These are phyloP conservation scores for Sarcophaga peregrina DNA, from an alignment of 1,140 invertebrate genomes.

Conservation along the genomic window DNA sequence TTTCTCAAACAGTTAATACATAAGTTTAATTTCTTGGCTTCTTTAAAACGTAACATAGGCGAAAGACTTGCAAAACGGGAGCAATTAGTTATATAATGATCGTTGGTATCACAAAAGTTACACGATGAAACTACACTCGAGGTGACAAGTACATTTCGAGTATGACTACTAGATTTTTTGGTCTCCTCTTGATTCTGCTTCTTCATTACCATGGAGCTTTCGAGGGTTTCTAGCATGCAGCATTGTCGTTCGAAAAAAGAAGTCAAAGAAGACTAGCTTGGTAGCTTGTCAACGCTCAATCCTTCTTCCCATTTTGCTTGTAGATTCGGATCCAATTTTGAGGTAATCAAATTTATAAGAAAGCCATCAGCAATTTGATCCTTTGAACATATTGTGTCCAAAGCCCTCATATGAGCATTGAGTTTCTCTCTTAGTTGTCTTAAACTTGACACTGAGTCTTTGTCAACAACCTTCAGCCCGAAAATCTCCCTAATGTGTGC, in stretches of 20 bases:
- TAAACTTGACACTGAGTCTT: constrained; percentile 1
- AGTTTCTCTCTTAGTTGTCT: constrained; percentile 27
- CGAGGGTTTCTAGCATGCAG: not conserved
- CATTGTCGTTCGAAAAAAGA: constrained; percentile 12
- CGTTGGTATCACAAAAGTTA: not conserved
- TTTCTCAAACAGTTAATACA: constrained; percentile 37
- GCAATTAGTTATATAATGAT: constrained; percentile 16
- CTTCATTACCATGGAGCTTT: no score
- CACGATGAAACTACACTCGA: not conserved
- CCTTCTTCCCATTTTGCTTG: constrained; percentile 32
- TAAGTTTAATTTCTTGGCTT: constrained; percentile 24
- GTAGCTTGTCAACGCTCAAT: not conserved
- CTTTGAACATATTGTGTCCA: not conserved
- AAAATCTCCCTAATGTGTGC: constrained; percentile 41
- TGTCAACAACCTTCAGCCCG: not conserved
- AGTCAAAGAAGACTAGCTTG: constrained; percentile 8
- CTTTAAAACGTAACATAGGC: constrained; percentile 21
- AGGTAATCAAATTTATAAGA: constrained; percentile 13
- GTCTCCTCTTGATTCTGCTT: not conserved
- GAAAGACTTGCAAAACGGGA: constrained; percentile 8
- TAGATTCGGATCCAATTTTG: not conserved
- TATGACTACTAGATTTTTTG: not conserved
- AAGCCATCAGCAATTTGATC: constrained; percentile 29
- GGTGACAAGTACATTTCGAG: not conserved
- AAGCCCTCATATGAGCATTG: constrained; percentile 32